Percentiles rank a stretch among this genome's conserved stretches.
Conservation (phyloP, 2,888 invertebrate genomes). For the Ganaspis brasiliensis region DNA sequence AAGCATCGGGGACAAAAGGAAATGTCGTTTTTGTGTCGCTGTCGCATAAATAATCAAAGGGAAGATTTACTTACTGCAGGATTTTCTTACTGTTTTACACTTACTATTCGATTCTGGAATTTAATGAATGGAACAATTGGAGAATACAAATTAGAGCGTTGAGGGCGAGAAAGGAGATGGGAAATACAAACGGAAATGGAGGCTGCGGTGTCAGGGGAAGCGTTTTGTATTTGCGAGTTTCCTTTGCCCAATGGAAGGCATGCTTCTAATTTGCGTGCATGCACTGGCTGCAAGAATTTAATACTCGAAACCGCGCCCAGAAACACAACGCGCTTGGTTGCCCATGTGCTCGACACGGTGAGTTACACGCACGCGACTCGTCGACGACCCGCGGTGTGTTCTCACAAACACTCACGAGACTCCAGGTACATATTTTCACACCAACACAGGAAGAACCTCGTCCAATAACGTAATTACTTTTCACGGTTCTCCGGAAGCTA, state of each 20-base stretch:
- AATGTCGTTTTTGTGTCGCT: background rate
- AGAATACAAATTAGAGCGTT: slow-evolving; percentile 13
- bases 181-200: slow-evolving; percentile 29
- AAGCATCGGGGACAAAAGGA: background rate
- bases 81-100: slow-evolving; percentile 8
- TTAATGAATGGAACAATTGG: background rate
- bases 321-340: slow-evolving; percentile 50
- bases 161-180: slow-evolving; percentile 3
- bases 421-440: slow-evolving; percentile 3
- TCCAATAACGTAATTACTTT: slow-evolving; percentile 73
- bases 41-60: slow-evolving; percentile 20
- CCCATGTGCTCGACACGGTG: slow-evolving; percentile 47
- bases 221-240: slow-evolving; percentile 11
- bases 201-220: slow-evolving; percentile 23
- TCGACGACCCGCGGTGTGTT: slow-evolving; percentile 51
- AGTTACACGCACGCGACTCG: slow-evolving; percentile 54
- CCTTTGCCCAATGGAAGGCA: slow-evolving; percentile 47
- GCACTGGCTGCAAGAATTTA: slow-evolving; percentile 70
- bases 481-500: slow-evolving; percentile 69
- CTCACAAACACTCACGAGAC: background rate
- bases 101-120: background rate
- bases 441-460: slow-evolving; percentile 48
- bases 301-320: slow-evolving; percentile 70
- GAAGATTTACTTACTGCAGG: slow-evolving; percentile 2
- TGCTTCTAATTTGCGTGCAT: slow-evolving; percentile 63